Evolutionary conservation across 1,140 invertebrate species (phyloP).

Genomic region (Pentalonia nigronervosa): DNA sequence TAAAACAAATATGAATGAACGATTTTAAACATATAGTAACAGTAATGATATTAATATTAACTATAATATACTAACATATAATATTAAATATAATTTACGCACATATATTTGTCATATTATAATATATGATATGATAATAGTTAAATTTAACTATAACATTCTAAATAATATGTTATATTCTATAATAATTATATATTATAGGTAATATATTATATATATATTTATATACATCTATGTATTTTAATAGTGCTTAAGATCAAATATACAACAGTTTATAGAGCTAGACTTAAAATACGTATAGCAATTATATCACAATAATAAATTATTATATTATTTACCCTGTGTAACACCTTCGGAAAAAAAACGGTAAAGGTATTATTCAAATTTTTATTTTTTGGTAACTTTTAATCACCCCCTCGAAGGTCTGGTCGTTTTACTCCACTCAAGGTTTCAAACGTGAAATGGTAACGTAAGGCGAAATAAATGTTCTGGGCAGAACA

Average conservation of each 20-base stretch:
- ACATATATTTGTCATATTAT: no score
- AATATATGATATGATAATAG: background rate
- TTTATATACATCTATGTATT: background rate
- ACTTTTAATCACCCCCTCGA: background rate
- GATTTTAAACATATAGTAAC: conserved; percentile 17
- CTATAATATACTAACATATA: background rate
- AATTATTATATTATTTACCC: conserved; percentile 43
- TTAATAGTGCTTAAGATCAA: background rate
- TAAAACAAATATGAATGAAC: background rate
- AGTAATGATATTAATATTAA: background rate
- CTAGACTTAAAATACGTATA: conserved; percentile 21
- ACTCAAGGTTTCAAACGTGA: background rate
- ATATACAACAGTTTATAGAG: conserved; percentile 27
- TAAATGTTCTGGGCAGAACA: background rate
- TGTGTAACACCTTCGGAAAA: conserved; percentile 46
- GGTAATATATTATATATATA: background rate
- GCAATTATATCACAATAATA: conserved; percentile 49
- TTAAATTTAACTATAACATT: background rate
- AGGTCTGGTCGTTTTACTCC: background rate
- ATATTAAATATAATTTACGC: background rate
- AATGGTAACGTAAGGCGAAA: background rate
- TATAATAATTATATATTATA: background rate
- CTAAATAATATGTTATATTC: conserved; percentile 2
- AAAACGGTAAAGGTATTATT: background rate
- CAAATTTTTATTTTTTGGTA: background rate